Evolutionary conservation across 2,113 vertebrate genomes (phyloP).

Genomic region (Ardeotis arabs): DNA sequence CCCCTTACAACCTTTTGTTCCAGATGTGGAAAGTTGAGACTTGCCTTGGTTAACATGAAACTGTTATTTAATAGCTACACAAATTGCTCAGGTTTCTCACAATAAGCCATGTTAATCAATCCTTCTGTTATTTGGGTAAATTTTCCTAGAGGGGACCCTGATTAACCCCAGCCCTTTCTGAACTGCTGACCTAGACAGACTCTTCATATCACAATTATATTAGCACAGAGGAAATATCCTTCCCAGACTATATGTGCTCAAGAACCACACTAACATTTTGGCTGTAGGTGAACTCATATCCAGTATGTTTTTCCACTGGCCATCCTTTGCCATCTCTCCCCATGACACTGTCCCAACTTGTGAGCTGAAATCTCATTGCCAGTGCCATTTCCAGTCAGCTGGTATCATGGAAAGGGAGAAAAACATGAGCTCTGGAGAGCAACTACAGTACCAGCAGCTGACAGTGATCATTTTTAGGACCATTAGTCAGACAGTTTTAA

Average conservation of each 20-base stretch:
- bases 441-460: background rate
- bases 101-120: background rate
- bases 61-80: background rate
- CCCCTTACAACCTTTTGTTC: background rate
- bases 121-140: background rate
- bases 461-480: background rate
- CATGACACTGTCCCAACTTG: fast-evolving
- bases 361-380: background rate
- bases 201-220: background rate
- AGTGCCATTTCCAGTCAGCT: background rate
- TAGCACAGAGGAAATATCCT: background rate
- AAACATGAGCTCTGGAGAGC: background rate
- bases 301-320: background rate
- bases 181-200: background rate
- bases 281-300: fast-evolving
- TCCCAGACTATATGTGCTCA: background rate
- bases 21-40: background rate
- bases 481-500: background rate
- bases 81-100: background rate
- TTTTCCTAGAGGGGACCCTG: background rate
- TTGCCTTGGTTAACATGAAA: background rate
- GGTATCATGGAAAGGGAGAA: background rate
- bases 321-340: background rate
- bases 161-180: background rate
- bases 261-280: background rate